Conservation (phyloP, 2,797 vertebrate genomes). For the Galagoides demidoff region DNA sequence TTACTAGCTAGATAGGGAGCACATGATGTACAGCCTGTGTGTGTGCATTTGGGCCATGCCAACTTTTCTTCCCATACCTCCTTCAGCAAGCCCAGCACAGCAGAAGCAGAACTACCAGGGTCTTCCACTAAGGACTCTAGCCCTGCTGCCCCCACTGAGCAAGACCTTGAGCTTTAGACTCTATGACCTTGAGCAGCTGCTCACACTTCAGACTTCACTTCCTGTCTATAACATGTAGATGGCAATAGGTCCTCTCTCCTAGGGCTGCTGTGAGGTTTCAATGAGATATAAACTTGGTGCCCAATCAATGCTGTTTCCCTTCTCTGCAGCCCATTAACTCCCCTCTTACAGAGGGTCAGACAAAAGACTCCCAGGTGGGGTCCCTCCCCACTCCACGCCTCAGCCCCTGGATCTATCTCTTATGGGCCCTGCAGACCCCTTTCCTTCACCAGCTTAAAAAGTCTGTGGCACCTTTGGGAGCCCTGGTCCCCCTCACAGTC, state of each 20-base stretch:
- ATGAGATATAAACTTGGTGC: not conserved
- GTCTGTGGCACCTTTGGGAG: not conserved
- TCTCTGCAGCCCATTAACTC: not conserved
- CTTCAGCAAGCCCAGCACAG: not conserved
- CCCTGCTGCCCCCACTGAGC: not conserved
- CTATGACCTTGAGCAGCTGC: not conserved
- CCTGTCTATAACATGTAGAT: not conserved
- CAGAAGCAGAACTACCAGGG: too few species aligned
- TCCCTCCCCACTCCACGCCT: not conserved
- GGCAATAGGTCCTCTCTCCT: not conserved
- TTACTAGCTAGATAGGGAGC: not conserved
- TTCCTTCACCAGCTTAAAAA: not conserved
- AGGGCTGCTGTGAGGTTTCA: not conserved
- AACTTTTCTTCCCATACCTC: not conserved
- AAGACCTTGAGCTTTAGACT: not conserved
- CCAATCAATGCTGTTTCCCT: not conserved
- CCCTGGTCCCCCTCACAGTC: too few species aligned
- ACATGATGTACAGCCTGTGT: rapidly evolving
- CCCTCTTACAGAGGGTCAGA: not conserved
- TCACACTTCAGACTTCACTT: not conserved
- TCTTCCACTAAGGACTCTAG: not conserved
- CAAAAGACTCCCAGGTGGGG: not conserved
- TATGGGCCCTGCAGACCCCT: not conserved
- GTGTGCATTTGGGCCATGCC: not conserved
- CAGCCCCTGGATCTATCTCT: not conserved